A percentile compares a stretch with the other conserved stretches of the same genome.
phyloP scores from a whole-genome alignment of 2,888 invertebrate genomes.

The Brenthis daphne region DNA sequence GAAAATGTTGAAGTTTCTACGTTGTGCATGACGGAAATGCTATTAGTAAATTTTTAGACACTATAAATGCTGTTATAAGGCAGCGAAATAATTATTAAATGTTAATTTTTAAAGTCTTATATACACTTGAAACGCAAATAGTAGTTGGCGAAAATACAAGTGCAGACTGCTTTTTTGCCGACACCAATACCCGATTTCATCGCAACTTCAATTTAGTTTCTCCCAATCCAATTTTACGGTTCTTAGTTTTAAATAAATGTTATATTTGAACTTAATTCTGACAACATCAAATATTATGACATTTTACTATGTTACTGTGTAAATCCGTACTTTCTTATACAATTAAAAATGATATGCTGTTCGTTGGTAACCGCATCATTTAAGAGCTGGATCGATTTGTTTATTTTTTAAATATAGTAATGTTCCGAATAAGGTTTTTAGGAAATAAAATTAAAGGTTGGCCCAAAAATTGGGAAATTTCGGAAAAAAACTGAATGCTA shows the following conservation, averaged over 20 bases:
- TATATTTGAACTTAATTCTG: conserved; percentile 18
- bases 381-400: too few relatives aligned
- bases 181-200: conserved; percentile 7
- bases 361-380: too few relatives aligned
- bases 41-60: conserved; percentile 7
- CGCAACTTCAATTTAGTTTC: conserved; percentile 19
- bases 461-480: too few relatives aligned
- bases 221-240: conserved; percentile 19
- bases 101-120: background rate
- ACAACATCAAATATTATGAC: background rate
- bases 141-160: background rate
- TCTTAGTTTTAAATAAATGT: conserved; percentile 16
- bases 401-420: too few relatives aligned
- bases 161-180: background rate
- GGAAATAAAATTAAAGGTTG: too few relatives aligned
- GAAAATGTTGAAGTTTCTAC: conserved; percentile 10
- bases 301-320: too few relatives aligned
- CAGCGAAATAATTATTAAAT: too few relatives aligned
- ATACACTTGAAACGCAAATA: background rate
- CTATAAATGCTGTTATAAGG: background rate
- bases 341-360: too few relatives aligned
- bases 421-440: too few relatives aligned
- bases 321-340: too few relatives aligned
- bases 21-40: background rate
- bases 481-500: too few relatives aligned